These are phyloP conservation scores for Coturnix japonica DNA, from an alignment of 2,113 vertebrate genomes.

Conservation along the genomic window DNA sequence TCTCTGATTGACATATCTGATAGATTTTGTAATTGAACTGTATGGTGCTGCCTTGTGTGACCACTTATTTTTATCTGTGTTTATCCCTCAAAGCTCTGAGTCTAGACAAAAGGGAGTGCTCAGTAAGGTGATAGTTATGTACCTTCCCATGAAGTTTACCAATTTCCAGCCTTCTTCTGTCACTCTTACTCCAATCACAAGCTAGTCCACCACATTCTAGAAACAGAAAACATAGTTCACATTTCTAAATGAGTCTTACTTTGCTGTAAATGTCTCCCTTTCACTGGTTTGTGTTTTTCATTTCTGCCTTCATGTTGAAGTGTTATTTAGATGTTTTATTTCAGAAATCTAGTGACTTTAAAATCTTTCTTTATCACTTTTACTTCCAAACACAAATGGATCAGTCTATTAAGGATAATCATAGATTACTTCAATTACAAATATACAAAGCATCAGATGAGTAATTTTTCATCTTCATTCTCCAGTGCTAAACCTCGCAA, in stretches of 20 bases:
- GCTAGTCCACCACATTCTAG: neutral
- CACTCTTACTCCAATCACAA: neutral
- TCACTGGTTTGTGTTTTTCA: neutral
- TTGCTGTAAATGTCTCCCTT: neutral
- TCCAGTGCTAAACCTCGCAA: neutral
- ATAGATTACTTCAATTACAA: neutral
- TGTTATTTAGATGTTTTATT: neutral
- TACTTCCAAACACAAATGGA: neutral
- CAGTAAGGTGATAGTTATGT: neutral
- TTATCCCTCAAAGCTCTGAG: neutral
- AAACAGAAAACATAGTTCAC: neutral
- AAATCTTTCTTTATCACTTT: neutral
- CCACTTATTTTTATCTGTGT: neutral
- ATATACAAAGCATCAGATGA: accelerated
- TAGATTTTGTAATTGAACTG: neutral
- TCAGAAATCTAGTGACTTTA: neutral
- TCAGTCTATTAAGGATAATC: neutral
- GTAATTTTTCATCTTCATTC: neutral
- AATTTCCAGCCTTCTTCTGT: neutral
- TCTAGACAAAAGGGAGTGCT: neutral
- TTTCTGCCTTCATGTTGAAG: neutral
- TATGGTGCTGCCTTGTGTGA: neutral
- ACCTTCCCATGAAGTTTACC: neutral
- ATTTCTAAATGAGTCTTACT: neutral
- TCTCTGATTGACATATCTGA: neutral